Percentiles rank a stretch among this genome's conserved stretches.
Conservation (phyloP, 2,797 vertebrate species). For the Poeciliopsis paucimaculata region DNA sequence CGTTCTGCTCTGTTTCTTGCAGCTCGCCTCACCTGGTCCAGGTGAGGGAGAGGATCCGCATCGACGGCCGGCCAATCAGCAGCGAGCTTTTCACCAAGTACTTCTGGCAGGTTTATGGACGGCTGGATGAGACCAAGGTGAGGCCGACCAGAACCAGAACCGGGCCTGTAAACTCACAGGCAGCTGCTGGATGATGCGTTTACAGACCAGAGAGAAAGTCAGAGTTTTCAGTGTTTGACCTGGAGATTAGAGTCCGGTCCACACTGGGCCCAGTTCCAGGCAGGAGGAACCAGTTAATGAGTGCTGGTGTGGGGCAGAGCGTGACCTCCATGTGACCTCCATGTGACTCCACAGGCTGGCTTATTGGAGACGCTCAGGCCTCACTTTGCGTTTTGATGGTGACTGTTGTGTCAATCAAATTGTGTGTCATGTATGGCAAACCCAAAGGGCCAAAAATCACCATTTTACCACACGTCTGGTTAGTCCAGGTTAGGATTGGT, state of each 20-base stretch:
- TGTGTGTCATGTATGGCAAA: too few species aligned
- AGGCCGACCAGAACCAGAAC: conserved; percentile 6
- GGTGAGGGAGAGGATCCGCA: conserved; percentile 93
- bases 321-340: too few species aligned
- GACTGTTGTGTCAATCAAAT: too few species aligned
- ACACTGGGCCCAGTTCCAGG: too few species aligned
- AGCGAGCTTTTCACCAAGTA: conserved; percentile 93
- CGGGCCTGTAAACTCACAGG: neutral
- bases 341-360: neutral
- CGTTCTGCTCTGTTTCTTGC: neutral
- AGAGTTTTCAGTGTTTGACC: neutral
- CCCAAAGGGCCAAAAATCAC: too few species aligned
- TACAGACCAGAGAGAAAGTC: neutral
- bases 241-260: neutral
- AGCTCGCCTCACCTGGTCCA: conserved; percentile 97
- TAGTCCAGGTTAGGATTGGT: too few species aligned
- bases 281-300: too few species aligned
- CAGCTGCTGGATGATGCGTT: neutral
- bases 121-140: conserved; percentile 91
- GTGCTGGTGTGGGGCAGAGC: too few species aligned
- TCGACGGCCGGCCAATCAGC: conserved; percentile 91
- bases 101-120: conserved; percentile 93
- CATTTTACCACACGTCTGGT: too few species aligned
- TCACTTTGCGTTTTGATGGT: neutral
- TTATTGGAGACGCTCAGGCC: neutral